A percentile compares a stretch with the other conserved stretches of the same genome.
Conservation (phyloP, 2,113 vertebrate species). For the Rallus limicola region DNA sequence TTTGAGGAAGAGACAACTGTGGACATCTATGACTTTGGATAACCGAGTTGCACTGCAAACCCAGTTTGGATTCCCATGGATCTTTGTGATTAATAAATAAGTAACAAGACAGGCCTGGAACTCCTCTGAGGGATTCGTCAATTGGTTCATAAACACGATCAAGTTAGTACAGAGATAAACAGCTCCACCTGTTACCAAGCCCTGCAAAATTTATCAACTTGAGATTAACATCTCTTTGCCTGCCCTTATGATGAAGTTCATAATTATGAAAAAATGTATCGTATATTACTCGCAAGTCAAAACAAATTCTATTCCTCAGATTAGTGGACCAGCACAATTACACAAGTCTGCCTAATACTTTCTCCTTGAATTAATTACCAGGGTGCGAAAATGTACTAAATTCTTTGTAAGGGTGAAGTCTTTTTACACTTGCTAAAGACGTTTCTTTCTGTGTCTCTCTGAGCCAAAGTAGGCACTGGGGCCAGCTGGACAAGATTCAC, state of each 20-base stretch:
- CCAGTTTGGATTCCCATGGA: not conserved
- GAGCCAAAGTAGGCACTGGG: not conserved
- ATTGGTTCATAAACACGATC: not conserved
- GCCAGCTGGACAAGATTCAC: conserved; percentile 45
- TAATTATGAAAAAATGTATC: conserved; percentile 64
- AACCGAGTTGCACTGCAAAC: not conserved
- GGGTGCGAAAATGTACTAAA: not conserved
- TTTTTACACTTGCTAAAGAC: conserved; percentile 5
- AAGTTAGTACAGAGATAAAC: conserved; percentile 37
- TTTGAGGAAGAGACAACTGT: conserved; percentile 24
- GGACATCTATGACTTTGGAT: not conserved
- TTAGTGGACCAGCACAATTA: conserved; percentile 53
- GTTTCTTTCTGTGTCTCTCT: not conserved
- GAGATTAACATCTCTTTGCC: conserved; percentile 60
- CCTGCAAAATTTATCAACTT: conserved; percentile 57
- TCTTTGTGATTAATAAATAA: conserved; percentile 40
- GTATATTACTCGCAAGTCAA: conserved; percentile 58
- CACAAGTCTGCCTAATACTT: conserved; percentile 18
- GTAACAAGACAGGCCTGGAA: not conserved
- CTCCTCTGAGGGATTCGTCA: not conserved
- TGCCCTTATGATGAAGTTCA: conserved; percentile 56
- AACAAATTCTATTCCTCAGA: conserved; percentile 55
- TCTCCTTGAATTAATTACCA: conserved; percentile 26
- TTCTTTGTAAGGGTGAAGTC: conserved; percentile 54
- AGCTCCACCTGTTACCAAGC: conserved; percentile 31